Evolutionary conservation across 2,113 vertebrate genomes (phyloP), one percentile per base, ranked within the genome.

Genomic region (Nannospalax galili): DNA sequence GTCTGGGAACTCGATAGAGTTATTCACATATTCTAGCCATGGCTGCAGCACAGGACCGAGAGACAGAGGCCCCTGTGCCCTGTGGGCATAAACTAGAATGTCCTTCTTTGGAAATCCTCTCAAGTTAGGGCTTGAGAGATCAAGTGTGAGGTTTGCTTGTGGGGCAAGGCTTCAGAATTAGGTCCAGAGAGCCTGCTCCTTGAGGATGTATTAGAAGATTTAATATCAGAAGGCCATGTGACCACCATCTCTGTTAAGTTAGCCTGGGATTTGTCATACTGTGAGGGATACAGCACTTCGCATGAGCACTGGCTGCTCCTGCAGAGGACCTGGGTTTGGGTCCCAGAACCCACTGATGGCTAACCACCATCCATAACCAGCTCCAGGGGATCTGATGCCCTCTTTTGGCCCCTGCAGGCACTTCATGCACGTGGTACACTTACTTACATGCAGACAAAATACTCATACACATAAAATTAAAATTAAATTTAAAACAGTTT

Each of bases 191-290:
- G 15, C 14, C 6, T 86, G 58, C 58, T 86, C 12, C 11, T 84
- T 93, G 26, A 19, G 67, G 69, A 24, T 77, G 30, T 81, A 85
- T 82, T 79, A 45, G 70, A 90, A 82, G 35, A 72, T 4, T 77
- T 17, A 78, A 22, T 70, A 64, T 74, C 37, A 92, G 88, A 58
- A 95, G 35, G 40, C 62, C 56, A 69, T 16, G 4, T 74, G 90
- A 87, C 22, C 67, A 84, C 52, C 11, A 35, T 64, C 74, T 90
- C 73, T 78, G 22, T 82, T 69, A 85, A 84, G 35, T n/a, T 90
- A 72, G 65, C 42, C 42, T 70, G 92, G 79, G 58, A 35, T 93
- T 87, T 90, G 69, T 93, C 64, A 90, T 15, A 48, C 72, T 40
- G 60, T 45, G 81, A 85, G 65, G 24, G 35, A 73, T 52, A 35